Evolutionary conservation across 2,797 vertebrate species (phyloP).

Genomic region (Tangara arthus): DNA sequence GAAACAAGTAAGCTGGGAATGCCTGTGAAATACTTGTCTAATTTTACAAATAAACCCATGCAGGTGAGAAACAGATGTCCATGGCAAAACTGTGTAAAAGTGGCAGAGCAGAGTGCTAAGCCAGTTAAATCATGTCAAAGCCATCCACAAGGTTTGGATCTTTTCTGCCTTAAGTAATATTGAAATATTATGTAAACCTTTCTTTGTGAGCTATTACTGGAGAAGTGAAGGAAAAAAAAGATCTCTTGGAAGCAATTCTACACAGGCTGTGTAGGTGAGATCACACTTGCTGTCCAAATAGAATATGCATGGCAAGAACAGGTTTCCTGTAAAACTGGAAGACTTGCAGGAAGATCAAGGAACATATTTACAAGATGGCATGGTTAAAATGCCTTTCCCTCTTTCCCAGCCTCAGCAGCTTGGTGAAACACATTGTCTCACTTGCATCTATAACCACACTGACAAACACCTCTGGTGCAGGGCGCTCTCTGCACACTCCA

Average conservation of each 20-base stretch:
- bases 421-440: not conserved
- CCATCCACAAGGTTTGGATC: not conserved
- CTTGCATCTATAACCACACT: not conserved
- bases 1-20: not conserved
- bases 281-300: constrained; percentile 44
- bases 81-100: not conserved
- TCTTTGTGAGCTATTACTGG: constrained; percentile 24
- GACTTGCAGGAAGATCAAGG: constrained; percentile 18
- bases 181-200: constrained; percentile 47
- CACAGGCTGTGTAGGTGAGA: constrained; percentile 38
- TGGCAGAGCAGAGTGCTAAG: not conserved
- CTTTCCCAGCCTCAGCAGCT: constrained; percentile 15
- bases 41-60: constrained; percentile 13
- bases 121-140: constrained; percentile 7
- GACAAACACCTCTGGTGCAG: not conserved
- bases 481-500: not conserved
- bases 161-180: constrained; percentile 31
- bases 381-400: not conserved
- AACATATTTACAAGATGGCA: constrained; percentile 40
- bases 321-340: constrained; percentile 33
- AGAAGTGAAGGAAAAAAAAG: not conserved
- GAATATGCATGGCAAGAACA: constrained; percentile 12
- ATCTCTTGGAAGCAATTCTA: constrained; percentile 2
- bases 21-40: not conserved
- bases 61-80: not conserved